Conservation (phyloP, 2,797 vertebrate species). For the Microctenopoma steveboyesi region DNA sequence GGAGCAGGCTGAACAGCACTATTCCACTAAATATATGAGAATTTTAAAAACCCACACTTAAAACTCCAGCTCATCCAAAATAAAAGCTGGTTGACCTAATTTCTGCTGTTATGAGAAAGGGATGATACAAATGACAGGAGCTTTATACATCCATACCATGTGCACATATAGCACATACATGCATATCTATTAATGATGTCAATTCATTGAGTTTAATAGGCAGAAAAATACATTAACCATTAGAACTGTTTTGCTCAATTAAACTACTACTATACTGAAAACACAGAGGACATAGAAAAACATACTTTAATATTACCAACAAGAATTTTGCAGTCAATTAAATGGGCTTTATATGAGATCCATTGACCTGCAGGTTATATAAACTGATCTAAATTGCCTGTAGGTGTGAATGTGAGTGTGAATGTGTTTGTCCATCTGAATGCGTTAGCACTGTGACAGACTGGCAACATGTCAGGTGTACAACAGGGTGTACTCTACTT, state of each 20-base stretch:
- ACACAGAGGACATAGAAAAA: not conserved
- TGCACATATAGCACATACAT: slow-evolving; percentile 19
- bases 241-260: not conserved
- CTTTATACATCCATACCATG: slow-evolving; percentile 16
- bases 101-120: slow-evolving; percentile 52
- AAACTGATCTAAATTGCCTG: slow-evolving; percentile 32
- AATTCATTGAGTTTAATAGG: slow-evolving; percentile 22
- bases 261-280: not conserved
- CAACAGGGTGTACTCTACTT: slow-evolving; percentile 14
- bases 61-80: slow-evolving; percentile 67
- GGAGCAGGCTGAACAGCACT: slow-evolving; percentile 6
- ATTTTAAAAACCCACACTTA: slow-evolving; percentile 59
- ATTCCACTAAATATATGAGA: slow-evolving; percentile 20
- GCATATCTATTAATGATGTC: slow-evolving; percentile 22
- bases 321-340: slow-evolving; percentile 3
- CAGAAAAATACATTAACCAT: not conserved
- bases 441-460: slow-evolving; percentile 45
- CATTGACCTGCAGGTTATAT: slow-evolving; percentile 29
- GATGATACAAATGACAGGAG: slow-evolving; percentile 62
- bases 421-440: slow-evolving; percentile 42
- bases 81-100: slow-evolving; percentile 69
- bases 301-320: not conserved
- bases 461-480: slow-evolving; percentile 20
- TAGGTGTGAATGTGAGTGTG: slow-evolving; percentile 51
- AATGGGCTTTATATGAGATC: not conserved